Evolutionary conservation across 2,888 invertebrate species (phyloP).

Genomic region (Omphaloscelis lunosa): DNA sequence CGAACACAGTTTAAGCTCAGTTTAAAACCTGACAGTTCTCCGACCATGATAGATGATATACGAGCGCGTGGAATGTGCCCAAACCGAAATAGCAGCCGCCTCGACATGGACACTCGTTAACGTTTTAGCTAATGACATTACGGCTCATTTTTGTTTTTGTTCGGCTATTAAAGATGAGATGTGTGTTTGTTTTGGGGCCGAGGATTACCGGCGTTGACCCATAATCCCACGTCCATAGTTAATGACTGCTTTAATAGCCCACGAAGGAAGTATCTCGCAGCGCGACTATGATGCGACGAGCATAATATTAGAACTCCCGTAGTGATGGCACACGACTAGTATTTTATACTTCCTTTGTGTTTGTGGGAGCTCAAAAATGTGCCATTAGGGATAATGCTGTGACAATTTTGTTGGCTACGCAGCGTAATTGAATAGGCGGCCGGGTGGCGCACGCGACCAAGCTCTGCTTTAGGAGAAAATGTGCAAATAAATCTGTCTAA

Average conservation of each 20-base stretch:
- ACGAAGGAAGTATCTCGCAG: constrained; percentile 76
- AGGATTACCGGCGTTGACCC: constrained; percentile 67
- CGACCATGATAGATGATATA: constrained; percentile 85
- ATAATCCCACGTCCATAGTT: constrained; percentile 76
- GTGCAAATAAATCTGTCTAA: constrained; percentile 82
- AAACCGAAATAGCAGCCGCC: constrained; percentile 81
- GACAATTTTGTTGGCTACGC: constrained; percentile 85
- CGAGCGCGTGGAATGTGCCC: constrained; percentile 77
- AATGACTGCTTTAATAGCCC: constrained; percentile 80
- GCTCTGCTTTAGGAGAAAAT: constrained; percentile 75
- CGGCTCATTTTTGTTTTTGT: constrained; percentile 73
- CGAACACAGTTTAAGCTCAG: constrained; percentile 82
- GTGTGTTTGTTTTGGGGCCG: constrained; percentile 73
- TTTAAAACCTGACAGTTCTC: constrained; percentile 84
- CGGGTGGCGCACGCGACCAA: constrained; percentile 86
- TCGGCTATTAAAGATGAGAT: constrained; percentile 70
- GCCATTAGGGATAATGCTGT: constrained; percentile 86
- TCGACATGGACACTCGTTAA: constrained; percentile 77
- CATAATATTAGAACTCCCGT: constrained; percentile 86
- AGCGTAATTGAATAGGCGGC: constrained; percentile 89
- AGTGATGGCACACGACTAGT: constrained; percentile 86
- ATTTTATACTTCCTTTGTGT: constrained; percentile 83
- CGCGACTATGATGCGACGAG: constrained; percentile 76
- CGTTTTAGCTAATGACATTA: constrained; percentile 82
- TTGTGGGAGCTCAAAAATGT: constrained; percentile 85